These are phyloP conservation scores for Ciona savignyi DNA, from an alignment of 23 tunicate genomes.

Conservation along the genomic window DNA sequence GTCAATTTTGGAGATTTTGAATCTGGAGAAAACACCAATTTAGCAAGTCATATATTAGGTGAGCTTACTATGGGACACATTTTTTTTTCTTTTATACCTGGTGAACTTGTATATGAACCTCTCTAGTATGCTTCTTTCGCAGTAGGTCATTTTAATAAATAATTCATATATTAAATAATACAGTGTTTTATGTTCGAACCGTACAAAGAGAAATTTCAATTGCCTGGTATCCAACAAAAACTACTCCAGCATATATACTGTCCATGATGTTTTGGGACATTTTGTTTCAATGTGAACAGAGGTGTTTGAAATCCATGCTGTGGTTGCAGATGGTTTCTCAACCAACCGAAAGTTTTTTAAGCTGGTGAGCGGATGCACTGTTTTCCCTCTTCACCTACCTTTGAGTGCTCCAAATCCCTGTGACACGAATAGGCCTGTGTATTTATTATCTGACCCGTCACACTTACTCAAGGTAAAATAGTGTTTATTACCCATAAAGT, in stretches of 20 bases:
- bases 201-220: constrained; percentile 2
- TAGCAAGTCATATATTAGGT: constrained; percentile 22
- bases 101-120: too few species aligned
- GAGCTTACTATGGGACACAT: neutral
- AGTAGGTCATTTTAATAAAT: too few species aligned
- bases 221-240: constrained; percentile 17
- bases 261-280: constrained; percentile 15
- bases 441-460: constrained; percentile 6
- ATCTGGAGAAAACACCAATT: neutral
- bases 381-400: neutral
- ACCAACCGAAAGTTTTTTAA: constrained; percentile 36
- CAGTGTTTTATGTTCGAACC: constrained; percentile 10
- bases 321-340: constrained; percentile 1
- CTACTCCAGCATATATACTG: constrained; percentile 10
- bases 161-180: too few species aligned
- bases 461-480: constrained; percentile 7
- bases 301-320: neutral
- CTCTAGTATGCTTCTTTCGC: too few species aligned
- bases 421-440: neutral
- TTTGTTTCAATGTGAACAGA: constrained; percentile 21
- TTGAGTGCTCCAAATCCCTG: constrained; percentile 6
- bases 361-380: neutral
- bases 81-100: too few species aligned
- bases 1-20: constrained; percentile 10
- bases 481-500: neutral